phyloP scores from a whole-genome alignment of 2,888 invertebrate species.

The Mimas tiliae region DNA sequence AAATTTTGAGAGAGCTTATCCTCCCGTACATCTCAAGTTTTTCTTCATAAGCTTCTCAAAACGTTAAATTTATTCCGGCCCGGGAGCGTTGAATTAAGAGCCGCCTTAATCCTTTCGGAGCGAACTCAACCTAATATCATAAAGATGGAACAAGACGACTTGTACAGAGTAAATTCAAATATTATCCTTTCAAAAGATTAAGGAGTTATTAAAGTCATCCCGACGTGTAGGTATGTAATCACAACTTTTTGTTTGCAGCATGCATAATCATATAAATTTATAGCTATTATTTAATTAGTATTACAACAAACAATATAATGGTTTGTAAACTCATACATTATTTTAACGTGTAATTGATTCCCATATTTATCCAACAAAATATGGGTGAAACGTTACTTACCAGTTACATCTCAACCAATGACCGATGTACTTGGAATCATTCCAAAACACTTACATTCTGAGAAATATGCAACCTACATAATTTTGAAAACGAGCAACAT shows the following conservation, averaged over 20 bases:
- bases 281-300: not conserved
- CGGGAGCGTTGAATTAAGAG: slow-evolving; percentile 80
- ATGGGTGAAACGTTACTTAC: slow-evolving; percentile 13
- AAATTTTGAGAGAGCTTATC: slow-evolving; percentile 61
- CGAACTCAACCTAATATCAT: slow-evolving; percentile 82
- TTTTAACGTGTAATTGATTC: not conserved
- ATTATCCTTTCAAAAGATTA: slow-evolving; percentile 79
- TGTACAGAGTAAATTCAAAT: slow-evolving; percentile 81
- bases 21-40: slow-evolving; percentile 73
- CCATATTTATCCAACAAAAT: slow-evolving; percentile 1
- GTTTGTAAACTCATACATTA: not conserved
- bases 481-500: slow-evolving; percentile 37
- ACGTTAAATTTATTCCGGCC: slow-evolving; percentile 82
- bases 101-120: slow-evolving; percentile 81
- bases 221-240: slow-evolving; percentile 38
- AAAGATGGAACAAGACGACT: slow-evolving; percentile 81
- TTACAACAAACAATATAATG: not conserved
- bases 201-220: slow-evolving; percentile 75
- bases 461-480: slow-evolving; percentile 37
- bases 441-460: slow-evolving; percentile 43
- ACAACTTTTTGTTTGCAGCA: slow-evolving; percentile 7
- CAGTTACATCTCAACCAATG: not conserved
- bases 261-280: not conserved
- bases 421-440: slow-evolving; percentile 42
- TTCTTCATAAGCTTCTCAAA: slow-evolving; percentile 80